Base-by-base conservation (phyloP, 2,888 invertebrate genomes). In the Ormyrus thymus region DNA sequence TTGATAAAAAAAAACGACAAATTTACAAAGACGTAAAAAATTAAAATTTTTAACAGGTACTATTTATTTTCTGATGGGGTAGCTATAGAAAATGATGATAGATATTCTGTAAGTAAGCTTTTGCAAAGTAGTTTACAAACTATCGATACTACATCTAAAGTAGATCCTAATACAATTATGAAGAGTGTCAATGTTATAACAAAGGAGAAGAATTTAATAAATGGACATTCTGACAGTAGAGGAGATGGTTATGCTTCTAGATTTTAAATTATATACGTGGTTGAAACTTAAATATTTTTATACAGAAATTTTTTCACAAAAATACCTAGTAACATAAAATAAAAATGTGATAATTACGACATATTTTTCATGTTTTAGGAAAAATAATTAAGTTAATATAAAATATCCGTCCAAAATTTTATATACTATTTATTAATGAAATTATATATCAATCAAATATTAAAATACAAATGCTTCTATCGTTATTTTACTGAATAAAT, bases 171-270 rank as follows among this genome's bases (percentile, higher is more conserved):
- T 69, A 83, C 81, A 15, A 77, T 85, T 13, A 83, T 82, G 74
- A 89, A 88, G 82, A 94, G 94, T 82, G 92, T 93, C 77, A 95
- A 95, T 91, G 91, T 94, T 75, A 93, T 95, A 78, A 92, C 92
- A 85, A 94, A 95, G 90, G 86, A 90, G 45, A 92, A 91, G 78
- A 94, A 95, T 89, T 91, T 90, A 76, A 91, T 95, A 80, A 91
- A 91, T 81, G 94, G 94, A 79, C 94, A 95, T 89, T 94, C 95
- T 6, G 95, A 95, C 89, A 94, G 94, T 84, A 92, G 95, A 86
- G 95, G 94, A 79, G 94, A 93, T 13, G 95, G 95, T 0, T 91
- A 93, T 83, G 92, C 94, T 64, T 93, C 93, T 76, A 91, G 94
- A 84, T 94, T 93, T 83, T 84, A 82, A 81, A 29, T 55, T n/a